These are phyloP conservation scores for Tenrec ecaudatus DNA, from an alignment of 2,113 vertebrate species.

Conservation along the genomic window DNA sequence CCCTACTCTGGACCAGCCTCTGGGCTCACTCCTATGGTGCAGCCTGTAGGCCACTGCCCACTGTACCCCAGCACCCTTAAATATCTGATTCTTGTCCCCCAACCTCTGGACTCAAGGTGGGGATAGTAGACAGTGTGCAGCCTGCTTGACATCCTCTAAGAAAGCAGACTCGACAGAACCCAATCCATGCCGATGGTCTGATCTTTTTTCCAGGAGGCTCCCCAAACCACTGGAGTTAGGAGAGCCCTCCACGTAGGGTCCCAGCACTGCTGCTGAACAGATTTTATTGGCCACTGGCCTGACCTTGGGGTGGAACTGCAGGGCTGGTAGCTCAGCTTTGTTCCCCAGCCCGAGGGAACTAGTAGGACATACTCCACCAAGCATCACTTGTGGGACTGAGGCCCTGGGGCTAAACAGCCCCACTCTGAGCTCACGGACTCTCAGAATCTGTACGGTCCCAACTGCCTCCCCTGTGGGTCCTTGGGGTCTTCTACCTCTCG, in stretches of 20 bases:
- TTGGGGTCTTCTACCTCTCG: not conserved
- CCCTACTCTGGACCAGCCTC: not conserved
- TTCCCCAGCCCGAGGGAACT: fast-evolving
- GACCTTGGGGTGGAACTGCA: not conserved
- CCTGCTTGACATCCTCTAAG: not conserved
- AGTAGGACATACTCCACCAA: not conserved
- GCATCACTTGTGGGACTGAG: not conserved
- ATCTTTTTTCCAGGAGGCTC: not conserved
- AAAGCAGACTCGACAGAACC: not conserved
- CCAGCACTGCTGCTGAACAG: not conserved
- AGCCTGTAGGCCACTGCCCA: not conserved
- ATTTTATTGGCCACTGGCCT: not conserved
- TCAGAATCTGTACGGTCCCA: fast-evolving
- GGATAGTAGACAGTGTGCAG: not conserved
- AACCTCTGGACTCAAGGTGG: not conserved
- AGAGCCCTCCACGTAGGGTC: not conserved
- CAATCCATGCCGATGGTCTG: not conserved
- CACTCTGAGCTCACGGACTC: too few species aligned
- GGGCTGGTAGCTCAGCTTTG: not conserved
- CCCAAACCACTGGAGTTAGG: too few species aligned
- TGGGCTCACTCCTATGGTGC: not conserved
- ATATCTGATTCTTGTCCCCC: not conserved
- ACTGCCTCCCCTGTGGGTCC: not conserved
- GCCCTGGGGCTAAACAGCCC: not conserved
- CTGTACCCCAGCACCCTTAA: too few species aligned